Conservation (phyloP, 2,888 invertebrate species). For the Cryptocheilus praepositus region DNA sequence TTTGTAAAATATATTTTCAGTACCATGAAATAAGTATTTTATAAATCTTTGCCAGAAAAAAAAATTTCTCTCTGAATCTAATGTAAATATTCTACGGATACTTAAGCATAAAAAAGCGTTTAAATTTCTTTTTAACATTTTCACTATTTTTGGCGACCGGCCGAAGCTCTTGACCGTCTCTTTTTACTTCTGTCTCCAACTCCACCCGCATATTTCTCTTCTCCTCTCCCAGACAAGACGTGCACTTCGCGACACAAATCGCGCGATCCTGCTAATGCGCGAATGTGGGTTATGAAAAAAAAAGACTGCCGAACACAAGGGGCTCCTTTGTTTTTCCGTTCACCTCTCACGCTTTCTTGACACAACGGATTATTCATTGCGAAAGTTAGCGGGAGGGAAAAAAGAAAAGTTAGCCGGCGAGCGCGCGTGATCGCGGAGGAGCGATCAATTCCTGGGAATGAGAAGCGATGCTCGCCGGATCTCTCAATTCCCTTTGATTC, state of each 20-base stretch:
- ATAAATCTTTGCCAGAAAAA: too few species aligned
- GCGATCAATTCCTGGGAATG: too few species aligned
- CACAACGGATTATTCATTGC: conserved; percentile 34
- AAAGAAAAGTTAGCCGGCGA: conserved; percentile 7
- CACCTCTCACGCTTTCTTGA: conserved; percentile 49
- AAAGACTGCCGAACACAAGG: conserved; percentile 20
- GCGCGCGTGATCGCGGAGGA: too few species aligned
- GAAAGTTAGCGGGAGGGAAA: conserved; percentile 36
- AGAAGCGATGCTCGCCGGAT: too few species aligned
- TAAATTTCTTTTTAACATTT: too few species aligned
- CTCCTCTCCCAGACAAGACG: background rate
- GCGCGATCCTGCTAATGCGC: conserved; percentile 12
- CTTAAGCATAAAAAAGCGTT: too few species aligned
- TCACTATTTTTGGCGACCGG: too few species aligned
- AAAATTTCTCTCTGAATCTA: too few species aligned
- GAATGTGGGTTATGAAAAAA: conserved; percentile 42
- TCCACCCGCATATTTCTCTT: background rate
- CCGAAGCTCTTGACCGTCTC: background rate
- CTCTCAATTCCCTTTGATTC: too few species aligned
- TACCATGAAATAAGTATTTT: too few species aligned
- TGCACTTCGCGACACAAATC: background rate
- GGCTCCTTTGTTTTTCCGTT: conserved; percentile 35
- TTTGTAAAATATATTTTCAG: too few species aligned
- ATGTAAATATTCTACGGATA: too few species aligned
- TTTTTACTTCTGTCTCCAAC: background rate